Evolutionary conservation across 2,797 vertebrate genomes (phyloP).

Genomic region (Anguilla megastoma): DNA sequence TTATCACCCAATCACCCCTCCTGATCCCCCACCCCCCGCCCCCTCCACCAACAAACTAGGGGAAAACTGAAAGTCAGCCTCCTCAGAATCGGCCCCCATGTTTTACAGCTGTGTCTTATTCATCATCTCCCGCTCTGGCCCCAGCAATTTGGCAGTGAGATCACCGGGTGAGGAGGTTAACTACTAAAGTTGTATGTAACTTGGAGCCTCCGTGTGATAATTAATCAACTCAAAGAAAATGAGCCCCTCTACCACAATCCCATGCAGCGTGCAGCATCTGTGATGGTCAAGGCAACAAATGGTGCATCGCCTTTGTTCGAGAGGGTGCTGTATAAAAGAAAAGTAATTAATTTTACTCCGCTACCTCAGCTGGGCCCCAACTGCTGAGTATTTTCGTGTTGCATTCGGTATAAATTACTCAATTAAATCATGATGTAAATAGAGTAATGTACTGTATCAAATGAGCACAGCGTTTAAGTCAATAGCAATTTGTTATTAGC

Average conservation of each 20-base stretch:
- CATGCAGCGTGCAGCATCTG: conserved; percentile 75
- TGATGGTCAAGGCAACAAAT: conserved; percentile 78
- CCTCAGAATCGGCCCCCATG: conserved; percentile 63
- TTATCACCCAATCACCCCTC: conserved; percentile 34
- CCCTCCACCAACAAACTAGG: conserved; percentile 42
- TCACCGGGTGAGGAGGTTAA: conserved; percentile 90
- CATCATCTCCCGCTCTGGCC: conserved; percentile 81
- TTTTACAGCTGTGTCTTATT: conserved; percentile 77
- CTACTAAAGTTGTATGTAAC: conserved; percentile 92
- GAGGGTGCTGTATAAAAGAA: conserved; percentile 70
- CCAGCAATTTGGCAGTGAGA: conserved; percentile 84
- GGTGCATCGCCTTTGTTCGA: conserved; percentile 73
- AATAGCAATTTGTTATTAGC: conserved; percentile 10
- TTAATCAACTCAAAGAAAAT: conserved; percentile 87
- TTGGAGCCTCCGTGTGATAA: conserved; percentile 82
- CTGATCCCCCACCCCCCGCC: conserved; percentile 25
- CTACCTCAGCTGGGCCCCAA: conserved; percentile 66
- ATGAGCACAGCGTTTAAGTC: background rate
- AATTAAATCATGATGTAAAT: conserved; percentile 49
- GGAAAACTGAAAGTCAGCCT: conserved; percentile 53
- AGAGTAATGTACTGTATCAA: conserved; percentile 42
- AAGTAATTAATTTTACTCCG: conserved; percentile 77
- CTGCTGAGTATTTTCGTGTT: conserved; percentile 55
- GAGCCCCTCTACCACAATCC: conserved; percentile 71
- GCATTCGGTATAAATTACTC: conserved; percentile 32